Base-by-base conservation (phyloP, 2,888 invertebrate genomes). In the Cerastis rubricosa region DNA sequence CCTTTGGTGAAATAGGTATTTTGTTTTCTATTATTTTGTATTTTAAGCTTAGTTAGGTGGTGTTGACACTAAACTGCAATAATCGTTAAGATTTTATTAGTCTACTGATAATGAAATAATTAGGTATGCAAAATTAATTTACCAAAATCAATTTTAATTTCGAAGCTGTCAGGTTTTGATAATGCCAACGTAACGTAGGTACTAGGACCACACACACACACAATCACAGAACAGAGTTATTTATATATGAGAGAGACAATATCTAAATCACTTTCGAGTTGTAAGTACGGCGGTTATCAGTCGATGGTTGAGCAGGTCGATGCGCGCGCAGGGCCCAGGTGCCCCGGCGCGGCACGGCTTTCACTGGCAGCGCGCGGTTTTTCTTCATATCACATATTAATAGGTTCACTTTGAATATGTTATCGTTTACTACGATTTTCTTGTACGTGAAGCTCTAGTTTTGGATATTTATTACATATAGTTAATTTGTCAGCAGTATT, bases 251-350 rank as follows among this genome's bases (percentile, higher is more conserved):
- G 76, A 85, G 73, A 84, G 78, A 90, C 87, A 90, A 91, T 90
- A 92, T 90, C 92, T 91, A 91, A 92, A 92, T 92, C 90, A 92
- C 92, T 93, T 93, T 92, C 93, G 75, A 90, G 91, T 88, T 85
- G 88, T 85, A 89, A 89, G 88, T 91, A 91, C 89, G 91, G 89
- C 85, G 87, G 88, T 84, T 87, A 89, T 91, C 92, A 89, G 89
- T 66, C 49, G 71, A 47, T 84, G 65, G 71, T 64, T 74, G 81
- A 90, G 90, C 91, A 89, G 89, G 91, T 90, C 88, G 80, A 85
- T 75, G 74, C 82, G 83, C 80, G 72, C 87, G 68, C 81, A 86
- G 88, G 86, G 86, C 89, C 76, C 79, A 72, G 81, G 74, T 71
- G 85, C 71, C 76, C 8, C n/a, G 14, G 43, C 14, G 64, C 64